Base-by-base conservation (phyloP, 2,888 invertebrate species). In the Oligia strigilis region DNA sequence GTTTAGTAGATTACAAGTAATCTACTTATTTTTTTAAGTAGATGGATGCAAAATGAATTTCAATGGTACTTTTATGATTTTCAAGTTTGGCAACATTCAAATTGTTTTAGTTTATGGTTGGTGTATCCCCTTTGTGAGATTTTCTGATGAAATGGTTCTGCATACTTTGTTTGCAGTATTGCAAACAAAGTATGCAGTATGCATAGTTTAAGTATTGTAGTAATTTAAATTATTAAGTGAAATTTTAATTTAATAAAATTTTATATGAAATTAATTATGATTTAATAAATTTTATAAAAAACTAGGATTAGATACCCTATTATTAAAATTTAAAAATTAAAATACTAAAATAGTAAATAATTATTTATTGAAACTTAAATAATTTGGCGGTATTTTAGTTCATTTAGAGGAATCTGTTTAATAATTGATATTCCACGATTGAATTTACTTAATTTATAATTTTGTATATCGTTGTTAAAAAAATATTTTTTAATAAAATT, bases 351-450 rank as follows among this genome's bases (percentile, higher is more conserved):
- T 97, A 97, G 96, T 97, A 97, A 83, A 95, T 97, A 96, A 95
- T 93, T 92, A 92, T 94, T 94, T 97, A 97, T 97, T 97, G 94
- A 98, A 98, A 98, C 96, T 97, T 97, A 97, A 98, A 97, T 97
- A 97, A 97, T 97, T 97, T 98, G 97, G 97, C 98, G 97, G 97
- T 98, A 97, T 97, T 97, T 97, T 97, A 97, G 96, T 97, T 97
- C 96, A 96, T 97, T 97, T 97, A 98, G 97, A 97, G 98, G 97
- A 98, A 98, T 97, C 97, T 98, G 97, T 97, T 96, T 96, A 97
- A 88, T 98, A 97, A 98, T 97, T 97, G 98, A 98, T 98, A 97
- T 89, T 97, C 97, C 98, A 97, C 97, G 97, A 96, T 95, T 96
- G 93, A 96, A 94, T 95, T 96, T 97, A 95, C 95, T 95, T 97